Base-by-base conservation (phyloP, 2,797 vertebrate species). In the Sorex maritimensis region DNA sequence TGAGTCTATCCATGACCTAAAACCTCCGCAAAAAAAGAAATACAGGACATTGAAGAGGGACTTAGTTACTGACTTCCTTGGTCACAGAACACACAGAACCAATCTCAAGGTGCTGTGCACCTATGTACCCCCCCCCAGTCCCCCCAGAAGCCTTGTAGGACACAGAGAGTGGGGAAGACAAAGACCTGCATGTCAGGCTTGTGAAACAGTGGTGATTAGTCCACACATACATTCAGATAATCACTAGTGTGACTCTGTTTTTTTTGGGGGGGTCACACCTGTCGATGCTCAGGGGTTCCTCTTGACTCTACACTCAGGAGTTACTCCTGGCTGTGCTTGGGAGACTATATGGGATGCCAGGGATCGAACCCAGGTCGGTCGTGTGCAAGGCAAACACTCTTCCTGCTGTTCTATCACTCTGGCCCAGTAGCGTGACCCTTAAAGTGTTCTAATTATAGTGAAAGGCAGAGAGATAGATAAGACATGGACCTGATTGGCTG, bases 1-100 rank as follows among this genome's bases (percentile, higher is more conserved):
- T 71, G 44, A 63, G 86, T 38, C 80, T 4, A 63, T 61, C 41
- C 41, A 65, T 55, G 65, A 90, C 75, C 87, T 28, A 89, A 71
- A 71, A 7, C 15, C 95, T 96, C 94, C 86, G 69, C 0, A 55
- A 61, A 92, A 94, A 86, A 94, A 86, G 74, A 55, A 78, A 93
- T 46, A 75, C 23, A 44, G 88, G 58, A 86, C 38, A 2, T 6
- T 6, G 26, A 86, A 95, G 88, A 30, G 5, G 88, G 26, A 77
- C 88, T 80, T 13, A 30, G 17, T 26, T 1, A 3, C 65, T 14
- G 14, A 58, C 28, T 73, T 90, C 63, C 34, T 23, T 23, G 84
- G 28, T 89, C 83, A n/a, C 6, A 3, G 44, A 52, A n/a, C 28
- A 21, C 21, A 17, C 0, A 10, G 38, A 86, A 49, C 21, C 19